Evolutionary conservation across 2,113 vertebrate genomes (phyloP).

Genomic region (Camelus dromedarius): DNA sequence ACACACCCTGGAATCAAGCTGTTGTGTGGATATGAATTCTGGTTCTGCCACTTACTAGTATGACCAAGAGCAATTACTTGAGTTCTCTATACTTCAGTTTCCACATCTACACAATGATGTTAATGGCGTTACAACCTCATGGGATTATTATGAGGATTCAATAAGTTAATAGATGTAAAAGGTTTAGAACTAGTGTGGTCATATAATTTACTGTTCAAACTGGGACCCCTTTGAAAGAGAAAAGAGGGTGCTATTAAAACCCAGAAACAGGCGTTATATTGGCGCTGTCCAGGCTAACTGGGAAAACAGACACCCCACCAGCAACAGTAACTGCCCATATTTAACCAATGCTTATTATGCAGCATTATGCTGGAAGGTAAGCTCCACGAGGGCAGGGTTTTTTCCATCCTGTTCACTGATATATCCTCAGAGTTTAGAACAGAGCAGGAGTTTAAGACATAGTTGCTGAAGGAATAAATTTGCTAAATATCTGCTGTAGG

Average conservation of each 20-base stretch:
- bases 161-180: not conserved
- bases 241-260: not conserved
- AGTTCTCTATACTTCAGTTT: not conserved
- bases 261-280: not conserved
- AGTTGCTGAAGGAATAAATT: constrained; percentile 27
- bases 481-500: constrained; percentile 8
- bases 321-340: not conserved
- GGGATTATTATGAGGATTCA: not conserved
- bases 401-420: not conserved
- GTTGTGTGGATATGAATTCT: not conserved
- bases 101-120: not conserved
- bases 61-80: not conserved
- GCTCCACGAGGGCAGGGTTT: not conserved
- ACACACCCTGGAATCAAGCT: not conserved
- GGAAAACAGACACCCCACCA: not conserved
- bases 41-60: not conserved
- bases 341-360: not conserved
- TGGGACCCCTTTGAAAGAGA: not conserved
- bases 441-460: not conserved
- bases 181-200: not conserved
- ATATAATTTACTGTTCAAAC: not conserved
- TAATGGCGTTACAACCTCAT: not conserved
- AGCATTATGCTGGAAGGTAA: not conserved
- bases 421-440: not conserved
- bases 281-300: not conserved